Percentiles rank a stretch among this genome's conserved stretches.
phyloP scores from a whole-genome alignment of 2,113 vertebrate species.

The Vidua macroura region DNA sequence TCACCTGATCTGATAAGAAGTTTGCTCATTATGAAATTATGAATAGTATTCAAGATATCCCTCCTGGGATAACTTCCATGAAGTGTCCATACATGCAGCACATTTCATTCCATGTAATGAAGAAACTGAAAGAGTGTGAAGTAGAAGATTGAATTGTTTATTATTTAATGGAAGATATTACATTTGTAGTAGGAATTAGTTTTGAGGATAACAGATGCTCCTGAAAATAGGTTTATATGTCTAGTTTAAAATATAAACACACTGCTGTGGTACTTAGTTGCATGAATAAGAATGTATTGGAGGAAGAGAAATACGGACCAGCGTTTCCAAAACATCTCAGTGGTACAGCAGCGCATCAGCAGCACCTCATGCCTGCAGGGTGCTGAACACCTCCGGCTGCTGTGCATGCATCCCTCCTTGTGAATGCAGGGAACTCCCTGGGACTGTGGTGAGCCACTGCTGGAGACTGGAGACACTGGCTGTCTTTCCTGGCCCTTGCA shows the following conservation, averaged over 20 bases:
- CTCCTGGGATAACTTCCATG: background rate
- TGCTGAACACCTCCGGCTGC: accelerated
- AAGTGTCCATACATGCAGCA: background rate
- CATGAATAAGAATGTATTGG: accelerated
- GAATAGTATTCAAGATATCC: background rate
- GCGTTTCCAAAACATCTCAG: accelerated
- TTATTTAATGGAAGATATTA: background rate
- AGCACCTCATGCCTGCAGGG: accelerated
- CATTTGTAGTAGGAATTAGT: background rate
- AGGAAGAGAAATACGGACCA: background rate
- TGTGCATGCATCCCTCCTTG: background rate
- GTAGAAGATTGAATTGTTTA: background rate
- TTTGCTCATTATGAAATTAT: background rate
- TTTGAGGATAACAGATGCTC: background rate
- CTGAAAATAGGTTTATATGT: background rate
- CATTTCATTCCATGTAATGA: background rate
- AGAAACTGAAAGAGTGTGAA: background rate
- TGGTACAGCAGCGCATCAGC: background rate
- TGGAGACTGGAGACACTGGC: background rate
- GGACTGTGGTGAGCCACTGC: background rate
- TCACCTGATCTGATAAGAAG: background rate
- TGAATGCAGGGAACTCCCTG: background rate
- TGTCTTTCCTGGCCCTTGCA: background rate
- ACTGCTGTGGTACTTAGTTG: background rate
- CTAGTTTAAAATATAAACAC: background rate